A percentile compares a stretch with the other conserved stretches of the same genome.
Evolutionary conservation across 2,888 invertebrate species (phyloP).

Genomic region (Oligia strigilis): DNA sequence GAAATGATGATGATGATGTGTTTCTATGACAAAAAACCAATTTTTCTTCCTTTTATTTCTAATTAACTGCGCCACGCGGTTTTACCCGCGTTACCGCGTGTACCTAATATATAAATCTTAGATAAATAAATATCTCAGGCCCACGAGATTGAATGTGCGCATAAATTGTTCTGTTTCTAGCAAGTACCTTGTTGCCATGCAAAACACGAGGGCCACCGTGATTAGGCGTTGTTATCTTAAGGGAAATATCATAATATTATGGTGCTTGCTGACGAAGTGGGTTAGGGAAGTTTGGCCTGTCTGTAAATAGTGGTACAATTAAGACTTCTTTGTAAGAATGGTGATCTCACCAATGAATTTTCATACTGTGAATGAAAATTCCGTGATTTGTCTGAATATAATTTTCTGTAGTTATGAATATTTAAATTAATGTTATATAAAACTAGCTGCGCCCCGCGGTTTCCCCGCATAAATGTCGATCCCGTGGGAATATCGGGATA

Average conservation of each 20-base stretch:
- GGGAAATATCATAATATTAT: constrained; percentile 2
- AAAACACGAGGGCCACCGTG: constrained; percentile 12
- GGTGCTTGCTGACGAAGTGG: not conserved
- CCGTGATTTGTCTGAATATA: not conserved
- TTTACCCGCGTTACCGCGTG: no score
- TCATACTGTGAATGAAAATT: not conserved
- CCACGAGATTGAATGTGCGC: not conserved
- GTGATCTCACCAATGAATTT: no score
- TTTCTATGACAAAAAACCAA: no score
- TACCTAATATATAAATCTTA: not conserved
- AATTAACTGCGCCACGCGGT: no score
- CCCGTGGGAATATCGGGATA: no score
- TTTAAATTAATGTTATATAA: not conserved
- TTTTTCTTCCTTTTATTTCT: no score
- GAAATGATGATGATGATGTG: no score
- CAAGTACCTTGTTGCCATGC: constrained; percentile 20
- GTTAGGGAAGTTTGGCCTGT: not conserved
- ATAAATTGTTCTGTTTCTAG: constrained; percentile 18
- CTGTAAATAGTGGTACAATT: not conserved
- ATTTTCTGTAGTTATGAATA: not conserved
- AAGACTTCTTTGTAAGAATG: not conserved
- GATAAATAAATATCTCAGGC: not conserved
- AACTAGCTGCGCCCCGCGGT: not conserved
- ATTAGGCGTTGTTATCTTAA: constrained; percentile 26
- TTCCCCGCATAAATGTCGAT: no score